These are phyloP conservation scores for Falco cherrug DNA, from an alignment of 2,797 vertebrate genomes.

Conservation along the genomic window DNA sequence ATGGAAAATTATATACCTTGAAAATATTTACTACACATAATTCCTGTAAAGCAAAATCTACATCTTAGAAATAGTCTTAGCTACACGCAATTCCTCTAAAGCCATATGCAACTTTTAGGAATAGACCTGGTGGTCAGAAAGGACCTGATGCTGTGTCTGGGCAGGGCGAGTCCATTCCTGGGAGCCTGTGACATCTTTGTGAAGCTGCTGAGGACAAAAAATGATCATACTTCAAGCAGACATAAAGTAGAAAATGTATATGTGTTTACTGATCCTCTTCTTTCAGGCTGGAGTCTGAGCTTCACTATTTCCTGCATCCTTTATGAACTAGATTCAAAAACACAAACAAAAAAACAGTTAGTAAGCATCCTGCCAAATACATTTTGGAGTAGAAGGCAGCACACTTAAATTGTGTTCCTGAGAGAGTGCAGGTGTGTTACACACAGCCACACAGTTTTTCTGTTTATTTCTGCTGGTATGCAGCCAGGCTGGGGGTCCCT, in stretches of 20 bases:
- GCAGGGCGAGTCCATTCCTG: not conserved
- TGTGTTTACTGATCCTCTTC: not conserved
- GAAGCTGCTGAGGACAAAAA: not conserved
- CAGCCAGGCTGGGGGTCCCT: not conserved
- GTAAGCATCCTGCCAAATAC: not conserved
- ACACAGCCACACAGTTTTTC: not conserved
- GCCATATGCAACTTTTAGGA: not conserved
- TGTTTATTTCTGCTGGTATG: not conserved
- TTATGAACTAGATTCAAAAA: not conserved
- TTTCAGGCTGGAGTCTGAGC: not conserved
- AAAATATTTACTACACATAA: not conserved
- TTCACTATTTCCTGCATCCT: not conserved
- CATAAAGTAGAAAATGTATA: not conserved
- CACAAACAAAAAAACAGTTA: not conserved
- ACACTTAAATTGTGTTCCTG: not conserved
- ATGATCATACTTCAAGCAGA: not conserved
- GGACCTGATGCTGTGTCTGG: not conserved
- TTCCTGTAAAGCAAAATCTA: not conserved
- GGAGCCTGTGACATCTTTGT: not conserved
- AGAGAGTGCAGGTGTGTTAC: not conserved
- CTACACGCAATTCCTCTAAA: not conserved
- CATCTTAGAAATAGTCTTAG: not conserved
- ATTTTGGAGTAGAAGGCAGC: not conserved
- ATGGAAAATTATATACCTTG: not conserved
- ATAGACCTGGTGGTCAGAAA: not conserved